Base-by-base conservation (phyloP, 1,140 invertebrate genomes). In the Portunus trituberculatus region DNA sequence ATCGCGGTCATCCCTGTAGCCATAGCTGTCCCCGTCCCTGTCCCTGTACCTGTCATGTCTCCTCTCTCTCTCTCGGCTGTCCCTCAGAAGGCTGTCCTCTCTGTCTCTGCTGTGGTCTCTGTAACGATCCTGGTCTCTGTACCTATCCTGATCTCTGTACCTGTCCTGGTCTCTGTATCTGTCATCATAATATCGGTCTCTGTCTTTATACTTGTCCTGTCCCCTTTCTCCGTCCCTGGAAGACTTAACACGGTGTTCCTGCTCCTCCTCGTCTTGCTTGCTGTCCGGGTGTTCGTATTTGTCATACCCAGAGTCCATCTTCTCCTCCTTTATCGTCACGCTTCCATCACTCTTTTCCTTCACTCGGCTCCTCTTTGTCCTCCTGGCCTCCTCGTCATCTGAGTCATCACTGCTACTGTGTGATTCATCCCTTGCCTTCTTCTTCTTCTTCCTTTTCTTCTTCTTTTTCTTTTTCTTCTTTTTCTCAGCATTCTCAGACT, bases 391-490 rank as follows among this genome's bases (percentile, higher is more conserved):
- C 59, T 59, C 32, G 8, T 91, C 82, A 3, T n/a, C 29, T 7
- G 76, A 84, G 28, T 92, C 76, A 4, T 76, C 82, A 20, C 45
- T 87, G 28, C 76, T 76, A 48, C 94, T 92, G 25, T 88, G 82
- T 29, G 94, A 87, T 67, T 86, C 90, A 4, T 84, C 90, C 67
- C 88, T 92, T n/a, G 28, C 89, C 89, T 88, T 95, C 82, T 92
- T 92, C 89, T 59, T 91, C 88, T 91, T 91, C 32, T 92, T 95
- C 45, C 52, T 91, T 46, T 87, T 92, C 94, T 95, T 95, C 45
- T 95, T 92, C 14, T 87, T 91, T 83, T 95, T 95, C 28, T 92
- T 95, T 46, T 76, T 92, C 82, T 92, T 91, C 28, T 91, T 92
- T 32, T 95, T 59, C 12, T 86, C 29, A 6, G 91, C 83, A 46